These are phyloP conservation scores for Zaprionus lachaisei DNA, from an alignment of 1,140 invertebrate species.

Conservation along the genomic window DNA sequence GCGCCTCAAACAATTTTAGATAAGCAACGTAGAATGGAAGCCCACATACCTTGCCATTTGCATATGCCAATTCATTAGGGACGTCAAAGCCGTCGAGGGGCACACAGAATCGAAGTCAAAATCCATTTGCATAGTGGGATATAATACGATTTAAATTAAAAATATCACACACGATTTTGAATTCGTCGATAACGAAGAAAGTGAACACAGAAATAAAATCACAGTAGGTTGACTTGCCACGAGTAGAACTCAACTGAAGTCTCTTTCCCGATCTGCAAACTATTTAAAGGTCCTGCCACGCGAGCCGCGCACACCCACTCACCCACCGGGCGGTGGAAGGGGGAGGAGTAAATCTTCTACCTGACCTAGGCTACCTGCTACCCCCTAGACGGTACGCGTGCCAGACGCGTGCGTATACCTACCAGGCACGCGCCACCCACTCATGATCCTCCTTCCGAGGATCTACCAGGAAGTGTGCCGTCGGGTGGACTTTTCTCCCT, in stretches of 20 bases:
- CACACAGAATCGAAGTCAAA: constrained; percentile 58
- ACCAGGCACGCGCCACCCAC: constrained; percentile 30
- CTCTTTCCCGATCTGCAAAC: constrained; percentile 7
- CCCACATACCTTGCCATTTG: constrained; percentile 71
- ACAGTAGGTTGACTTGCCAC: constrained; percentile 72
- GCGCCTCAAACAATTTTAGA: constrained; percentile 22
- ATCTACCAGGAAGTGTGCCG: constrained; percentile 70
- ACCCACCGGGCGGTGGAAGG: constrained; percentile 21
- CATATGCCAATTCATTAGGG: constrained; percentile 64
- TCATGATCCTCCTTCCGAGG: constrained; percentile 6
- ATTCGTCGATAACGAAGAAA: background rate
- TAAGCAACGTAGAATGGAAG: background rate
- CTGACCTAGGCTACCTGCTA: constrained; percentile 4
- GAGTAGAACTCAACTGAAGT: constrained; percentile 75
- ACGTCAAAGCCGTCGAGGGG: constrained; percentile 71
- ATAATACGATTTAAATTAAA: constrained; percentile 32
- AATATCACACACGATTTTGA: constrained; percentile 36
- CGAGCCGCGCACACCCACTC: background rate
- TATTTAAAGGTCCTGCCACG: constrained; percentile 62
- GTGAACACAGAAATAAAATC: constrained; percentile 42
- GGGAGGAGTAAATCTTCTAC: constrained; percentile 7
- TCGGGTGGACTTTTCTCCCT: constrained; percentile 38
- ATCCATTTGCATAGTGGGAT: constrained; percentile 60
- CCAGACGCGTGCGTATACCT: constrained; percentile 58
- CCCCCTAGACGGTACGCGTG: constrained; percentile 59